Base-by-base conservation (phyloP, 92 coral and sea anemone genomes). In the Metridium senile region DNA sequence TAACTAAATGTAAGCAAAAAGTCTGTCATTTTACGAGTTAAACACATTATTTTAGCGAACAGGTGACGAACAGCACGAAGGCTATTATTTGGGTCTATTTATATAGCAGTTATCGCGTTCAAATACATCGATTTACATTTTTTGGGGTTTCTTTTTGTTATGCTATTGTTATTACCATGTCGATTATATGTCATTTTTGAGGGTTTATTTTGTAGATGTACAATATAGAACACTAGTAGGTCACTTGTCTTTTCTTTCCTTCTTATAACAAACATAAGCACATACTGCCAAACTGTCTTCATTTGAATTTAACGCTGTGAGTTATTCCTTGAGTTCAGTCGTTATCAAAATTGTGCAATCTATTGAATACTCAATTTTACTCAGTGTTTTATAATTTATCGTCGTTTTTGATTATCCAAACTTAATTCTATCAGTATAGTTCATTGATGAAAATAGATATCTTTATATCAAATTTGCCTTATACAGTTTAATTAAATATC, bases 131-230 rank as follows among this genome's bases (percentile, higher is more conserved):
- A 26, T 59, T 59, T 23, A 10, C 11, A 22, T 59, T 59, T 26
- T 63, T 63, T 28, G 45, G 1, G 69, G n/a, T 1, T 1, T 9
- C 1, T 31, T 30, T 13, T 28, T 11, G 2, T 31, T 13, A 16
- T 6, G 7, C 22, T 31, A 1, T 63, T 61, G 19, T 61, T 63
- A 10, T 63, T 35, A 63, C 69, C 16, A 13, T 26, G 31, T 63
- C 20, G 19, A 31, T 9, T 31, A 31, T 31, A 1, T 59, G 65
- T 59, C 65, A 59, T 59, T 59, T 59, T 21, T 2, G 17, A 59
- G 65, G 22, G 65, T 59, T 59, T 26, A 59, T 59, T 59, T 25
- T n/a, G 65, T 59, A 59, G 22, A 59, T 26, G 21, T 11, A 21
- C 65, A 59, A 59, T 31, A 63, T 22, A n/a, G 7, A 16, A 3